Base-by-base conservation (phyloP, 2,113 vertebrate species). In the Neolamprologus sp. region DNA sequence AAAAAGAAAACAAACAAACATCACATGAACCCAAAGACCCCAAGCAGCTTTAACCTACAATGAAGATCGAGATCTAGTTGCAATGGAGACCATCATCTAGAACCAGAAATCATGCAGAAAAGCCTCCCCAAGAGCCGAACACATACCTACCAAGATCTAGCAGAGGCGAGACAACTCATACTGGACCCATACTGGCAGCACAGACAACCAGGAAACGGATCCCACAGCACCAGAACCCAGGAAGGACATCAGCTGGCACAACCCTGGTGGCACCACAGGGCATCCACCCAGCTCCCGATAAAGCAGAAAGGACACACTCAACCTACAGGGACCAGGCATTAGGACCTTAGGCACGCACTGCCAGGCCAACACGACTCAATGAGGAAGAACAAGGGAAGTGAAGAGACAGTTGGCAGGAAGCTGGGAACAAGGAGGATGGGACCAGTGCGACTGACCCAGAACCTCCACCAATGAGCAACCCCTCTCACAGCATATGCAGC, bases 281-380 rank as follows among this genome's bases (percentile, higher is more conserved):
- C 6, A n/a, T n/a, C 58, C 58, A 63, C 9, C 6, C 31, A 11
- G 58, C 4, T 0, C 4, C 58, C 6, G 0, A 63, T 11, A 0
- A 33, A 63, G 28, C 16, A 63, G 58, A n/a, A 35, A 63, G 58
- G 58, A 63, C 58, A 35, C 6, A 11, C 31, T 63, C 58, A 63
- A 10, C 9, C 58, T 35, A 63, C 14, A 63, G 58, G 7, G 16
- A 1, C 4, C 58, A n/a, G 58, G 58, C 4, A 63, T 0, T 35
- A n/a, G 58, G 58, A 63, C 31, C 58, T 33, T 35, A 35, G 58
- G 58, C 9, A 63, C 1, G 17, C 31, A 35, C 4, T 19, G 58
- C 31, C 31, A 63, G 31, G 1, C 31, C 58, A 35, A 4, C 58
- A 63, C 0, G 1, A 63, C 6, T n/a, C 17, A 11, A n/a, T 0